Evolutionary conservation across 2,113 vertebrate species (phyloP).

Genomic region (Eublepharis macularius): DNA sequence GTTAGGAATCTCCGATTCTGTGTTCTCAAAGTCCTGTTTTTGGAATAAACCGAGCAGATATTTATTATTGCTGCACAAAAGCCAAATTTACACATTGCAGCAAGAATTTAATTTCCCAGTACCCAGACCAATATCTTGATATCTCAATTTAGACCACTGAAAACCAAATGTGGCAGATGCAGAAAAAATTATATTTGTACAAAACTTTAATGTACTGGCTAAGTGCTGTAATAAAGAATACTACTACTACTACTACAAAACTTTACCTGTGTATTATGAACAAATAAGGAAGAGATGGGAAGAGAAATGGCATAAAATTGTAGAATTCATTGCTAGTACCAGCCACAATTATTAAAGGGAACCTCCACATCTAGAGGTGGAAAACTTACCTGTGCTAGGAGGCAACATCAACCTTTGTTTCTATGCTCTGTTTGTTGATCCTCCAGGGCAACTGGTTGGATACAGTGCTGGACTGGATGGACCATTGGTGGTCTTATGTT

Average conservation of each 20-base stretch:
- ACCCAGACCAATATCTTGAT: not conserved
- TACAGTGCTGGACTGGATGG: no score
- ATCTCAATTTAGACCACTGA: not conserved
- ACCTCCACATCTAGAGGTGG: no score
- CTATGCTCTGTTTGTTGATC: no score
- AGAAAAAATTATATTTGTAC: no score
- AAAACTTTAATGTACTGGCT: not conserved
- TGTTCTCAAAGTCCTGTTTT: not conserved
- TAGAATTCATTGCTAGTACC: no score
- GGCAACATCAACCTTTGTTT: no score
- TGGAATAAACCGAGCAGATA: not conserved
- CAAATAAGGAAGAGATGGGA: not conserved
- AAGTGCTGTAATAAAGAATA: no score
- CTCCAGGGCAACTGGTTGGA: no score
- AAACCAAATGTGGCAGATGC: not conserved
- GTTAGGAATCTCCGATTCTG: not conserved
- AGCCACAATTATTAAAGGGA: no score
- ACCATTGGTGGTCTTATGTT: no score
- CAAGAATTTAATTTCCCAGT: not conserved
- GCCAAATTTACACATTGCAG: not conserved
- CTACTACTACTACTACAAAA: no score
- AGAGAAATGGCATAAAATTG: not conserved
- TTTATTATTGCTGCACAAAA: not conserved
- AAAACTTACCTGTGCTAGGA: no score
- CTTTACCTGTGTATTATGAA: not conserved